Evolutionary conservation across 2,113 vertebrate species (phyloP).

Genomic region (Prinia subflava): DNA sequence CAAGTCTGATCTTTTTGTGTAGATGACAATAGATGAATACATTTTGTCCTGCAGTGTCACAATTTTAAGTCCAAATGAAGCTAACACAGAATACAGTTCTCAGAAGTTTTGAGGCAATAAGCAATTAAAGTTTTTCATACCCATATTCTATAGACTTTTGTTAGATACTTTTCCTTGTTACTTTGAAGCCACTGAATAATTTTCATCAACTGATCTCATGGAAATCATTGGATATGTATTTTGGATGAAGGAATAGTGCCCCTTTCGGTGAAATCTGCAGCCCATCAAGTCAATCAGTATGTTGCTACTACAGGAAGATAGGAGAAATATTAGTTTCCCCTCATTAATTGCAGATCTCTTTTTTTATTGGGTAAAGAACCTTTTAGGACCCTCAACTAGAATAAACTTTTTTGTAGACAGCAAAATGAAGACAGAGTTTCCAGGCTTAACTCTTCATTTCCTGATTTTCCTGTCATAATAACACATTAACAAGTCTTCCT

Average conservation of each 20-base stretch:
- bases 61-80: not conserved
- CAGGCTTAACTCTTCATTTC: slow-evolving; percentile 2
- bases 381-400: not conserved
- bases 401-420: not conserved
- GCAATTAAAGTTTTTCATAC: not conserved
- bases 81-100: not conserved
- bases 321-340: not conserved
- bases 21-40: slow-evolving; percentile 7
- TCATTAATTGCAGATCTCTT: not conserved
- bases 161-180: not conserved
- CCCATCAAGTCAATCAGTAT: not conserved
- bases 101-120: not conserved
- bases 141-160: not conserved
- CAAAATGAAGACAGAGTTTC: not conserved
- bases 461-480: not conserved
- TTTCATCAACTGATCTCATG: not conserved
- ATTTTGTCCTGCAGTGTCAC: not conserved
- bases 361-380: not conserved
- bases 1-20: slow-evolving; percentile 6
- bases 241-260: not conserved
- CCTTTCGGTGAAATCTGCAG: not conserved
- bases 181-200: not conserved
- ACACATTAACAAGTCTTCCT: not conserved
- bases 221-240: not conserved
- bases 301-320: not conserved